Base-by-base conservation (phyloP, 2,113 vertebrate species). In the Perccottus glenii region DNA sequence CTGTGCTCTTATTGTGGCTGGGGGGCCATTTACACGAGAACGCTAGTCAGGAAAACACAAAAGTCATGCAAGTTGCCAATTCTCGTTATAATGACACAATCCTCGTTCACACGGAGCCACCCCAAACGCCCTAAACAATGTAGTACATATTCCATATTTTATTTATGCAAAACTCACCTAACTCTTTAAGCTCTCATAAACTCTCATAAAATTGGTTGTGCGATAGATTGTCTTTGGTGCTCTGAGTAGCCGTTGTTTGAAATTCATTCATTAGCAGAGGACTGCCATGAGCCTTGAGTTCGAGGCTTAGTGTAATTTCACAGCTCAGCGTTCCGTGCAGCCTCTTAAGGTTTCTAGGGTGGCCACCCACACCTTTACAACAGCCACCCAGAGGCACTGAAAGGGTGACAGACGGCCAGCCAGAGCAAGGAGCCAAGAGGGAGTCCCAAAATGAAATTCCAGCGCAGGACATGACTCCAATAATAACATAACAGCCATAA, bases 221-320 rank as follows among this genome's bases (percentile, higher is more conserved):
- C 83, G 86, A 82, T 80, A 83, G 84, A 86, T 87, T 85, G 85
- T 86, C 82, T 87, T 75, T 64, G 75, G 72, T 71, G 72, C 84
- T 79, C 46, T 55, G 48, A 76, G 82, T 78, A 88, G 80, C 71
- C 62, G 38, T 75, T 35, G 4, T 73, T 62, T 80, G 69, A 75
- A 84, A 86, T 77, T 77, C 84, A 86, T 84, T 86, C 80, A 86
- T 84, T 86, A 83, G 79, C 67, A 66, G 15, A 73, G 85, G 72
- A 82, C 73, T 79, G 76, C 78, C 80, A 75, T 68, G 74, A 78
- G 84, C 78, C 78, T 77, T 60, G 49, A 78, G 61, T 72, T 81
- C 72, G 66, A 62, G 61, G 81, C 77, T 81, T 84, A 83, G 80
- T 82, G 78, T 86, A 80, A 86, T 89, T 88, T 90, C 84, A 87